Base-by-base conservation (phyloP, 2,797 vertebrate genomes). In the Pangasius krempfi region DNA sequence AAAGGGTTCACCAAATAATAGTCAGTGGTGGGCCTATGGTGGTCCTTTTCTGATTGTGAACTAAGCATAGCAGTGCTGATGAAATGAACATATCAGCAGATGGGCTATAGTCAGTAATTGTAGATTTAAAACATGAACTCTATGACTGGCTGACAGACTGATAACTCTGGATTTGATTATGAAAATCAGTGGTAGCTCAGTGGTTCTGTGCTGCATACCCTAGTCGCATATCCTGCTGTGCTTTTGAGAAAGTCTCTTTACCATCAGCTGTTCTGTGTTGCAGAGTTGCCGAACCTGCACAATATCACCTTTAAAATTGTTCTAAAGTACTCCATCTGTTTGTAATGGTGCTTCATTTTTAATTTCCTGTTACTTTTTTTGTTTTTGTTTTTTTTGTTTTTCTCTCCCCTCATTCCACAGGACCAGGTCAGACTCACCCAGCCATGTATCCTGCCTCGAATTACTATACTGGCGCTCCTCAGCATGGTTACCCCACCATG, bases 341-440 rank as follows among this genome's bases (percentile, higher is more conserved):
- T 60, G 33, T 60, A 12, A 44, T 18, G 22, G 8, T 78, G 54
- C 44, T 44, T 84, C 0, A 7, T 9, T 84, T 33, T 64, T 76
- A 4, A 20, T 60, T 37, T 58, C 12, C 22, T 50, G 30, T 87
- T 30, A 30, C 58, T 66, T 87, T 52, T 87, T 52, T 20, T n/a
- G n/a, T n/a, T n/a, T n/a, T n/a, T n/a, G n/a, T 9, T 73, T 22
- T 50, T 44, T 78, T 0, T 88, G n/a, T n/a, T n/a, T n/a, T n/a
- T n/a, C n/a, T n/a, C n/a, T 86, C 44, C 47, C 47, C 47, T 47
- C 93, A 90, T 50, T 1, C 94, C 89, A 84, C 93, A 99, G 98
- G 97, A 94, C 96, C 97, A 83, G 94, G 95, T 87, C 97, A 97
- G 92, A 94, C 90, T 89, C 96, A 94, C 92, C 94, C 94, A 27